Evolutionary conservation across 53 echinoderm and acorn worm species (phyloP), one percentile per base, ranked within the genome.

Genomic region (Luidia sarsii): DNA sequence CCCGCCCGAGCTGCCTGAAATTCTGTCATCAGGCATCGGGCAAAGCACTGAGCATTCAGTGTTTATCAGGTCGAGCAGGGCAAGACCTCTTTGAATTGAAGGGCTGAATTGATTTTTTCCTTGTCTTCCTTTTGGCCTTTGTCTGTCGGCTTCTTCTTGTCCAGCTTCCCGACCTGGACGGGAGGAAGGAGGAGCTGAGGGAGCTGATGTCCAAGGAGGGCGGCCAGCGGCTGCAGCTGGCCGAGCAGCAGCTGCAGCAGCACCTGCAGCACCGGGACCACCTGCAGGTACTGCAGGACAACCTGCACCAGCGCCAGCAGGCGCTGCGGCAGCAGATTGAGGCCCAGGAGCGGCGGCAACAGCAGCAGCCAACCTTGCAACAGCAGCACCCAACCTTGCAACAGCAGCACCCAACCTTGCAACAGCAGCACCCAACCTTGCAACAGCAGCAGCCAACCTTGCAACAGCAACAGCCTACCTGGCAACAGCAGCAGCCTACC

Each of bases 121-220:
- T 68, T n/a, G n/a, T n/a, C n/a, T n/a, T n/a, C 23, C 39, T 41
- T n/a, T 19, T 55, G 20, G 2, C 10, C 22, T 2, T 23, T 23
- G 24, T 23, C 10, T 19, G 13, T 49, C 4, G 15, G n/a, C n/a
- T n/a, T n/a, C n/a, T n/a, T n/a, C n/a, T n/a, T n/a, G n/a, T n/a
- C 28, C 77, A 86, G 86, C 28, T 67, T 50, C 75, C 79, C 4
- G 79, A 86, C 39, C 19, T 86, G 6, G 45, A 79, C 4, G 46
- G 28, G n/a, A 72, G 80, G 70, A 79, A 80, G 62, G 80, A 56
- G 55, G 65, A 50, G 11, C 88, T 87, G 49, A 41, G 84, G 49
- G 83, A 80, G 23, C 70, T 91, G 34, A 88, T 79, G 65, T 64
- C 71, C 56, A 88, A 52, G 30, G 84, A 84, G 18, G 66, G 80